A percentile compares a stretch with the other conserved stretches of the same genome.
These are phyloP conservation scores for Gymnopithys bicolor DNA, from an alignment of 2,797 vertebrate species.

Conservation along the genomic window DNA sequence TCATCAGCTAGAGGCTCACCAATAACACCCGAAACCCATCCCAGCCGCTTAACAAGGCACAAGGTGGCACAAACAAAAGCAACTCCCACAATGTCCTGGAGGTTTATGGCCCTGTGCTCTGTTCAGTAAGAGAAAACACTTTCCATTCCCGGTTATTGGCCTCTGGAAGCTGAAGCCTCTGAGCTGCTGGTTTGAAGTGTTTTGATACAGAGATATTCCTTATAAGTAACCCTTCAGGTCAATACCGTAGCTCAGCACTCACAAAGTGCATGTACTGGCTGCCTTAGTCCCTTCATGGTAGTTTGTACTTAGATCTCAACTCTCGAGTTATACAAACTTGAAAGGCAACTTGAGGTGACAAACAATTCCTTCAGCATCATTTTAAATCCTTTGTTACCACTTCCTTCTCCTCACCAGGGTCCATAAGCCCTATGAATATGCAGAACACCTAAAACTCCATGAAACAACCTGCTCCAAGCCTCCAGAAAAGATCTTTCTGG, in stretches of 20 bases:
- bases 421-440: neutral
- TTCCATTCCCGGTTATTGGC: neutral
- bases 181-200: neutral
- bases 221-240: neutral
- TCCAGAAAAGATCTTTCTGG: neutral
- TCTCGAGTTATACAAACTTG: neutral
- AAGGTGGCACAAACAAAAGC: constrained; percentile 30
- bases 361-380: neutral
- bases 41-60: constrained; percentile 12
- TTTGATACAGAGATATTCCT: neutral
- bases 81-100: neutral
- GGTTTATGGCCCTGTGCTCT: neutral
- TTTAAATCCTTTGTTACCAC: neutral
- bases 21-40: constrained; percentile 38
- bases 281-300: neutral
- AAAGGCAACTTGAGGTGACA: neutral
- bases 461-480: neutral
- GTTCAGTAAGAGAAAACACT: neutral
- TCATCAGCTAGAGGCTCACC: constrained; percentile 47
- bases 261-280: neutral
- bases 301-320: neutral
- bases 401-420: neutral
- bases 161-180: neutral
- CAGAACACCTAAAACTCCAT: neutral
- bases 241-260: neutral